A percentile compares a stretch with the other conserved stretches of the same genome.
These are phyloP conservation scores for Nyctibius bracteatus DNA, from an alignment of 2,113 vertebrate species.

Conservation along the genomic window DNA sequence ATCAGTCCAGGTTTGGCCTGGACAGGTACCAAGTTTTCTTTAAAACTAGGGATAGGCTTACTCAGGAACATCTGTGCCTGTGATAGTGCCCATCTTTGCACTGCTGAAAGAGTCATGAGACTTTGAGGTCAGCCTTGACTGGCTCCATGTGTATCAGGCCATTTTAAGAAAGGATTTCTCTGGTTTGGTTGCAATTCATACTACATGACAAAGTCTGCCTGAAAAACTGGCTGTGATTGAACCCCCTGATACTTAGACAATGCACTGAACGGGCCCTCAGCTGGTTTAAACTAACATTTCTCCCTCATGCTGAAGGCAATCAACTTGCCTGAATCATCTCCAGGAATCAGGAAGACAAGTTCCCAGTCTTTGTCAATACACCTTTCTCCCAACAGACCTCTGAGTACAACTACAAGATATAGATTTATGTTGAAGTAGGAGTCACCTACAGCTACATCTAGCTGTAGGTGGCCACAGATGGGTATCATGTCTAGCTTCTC, in stretches of 20 bases:
- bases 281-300: background rate
- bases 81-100: background rate
- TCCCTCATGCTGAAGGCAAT: background rate
- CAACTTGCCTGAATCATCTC: background rate
- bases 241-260: background rate
- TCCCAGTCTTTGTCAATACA: background rate
- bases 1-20: background rate
- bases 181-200: background rate
- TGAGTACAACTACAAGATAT: background rate
- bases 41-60: background rate
- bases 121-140: background rate
- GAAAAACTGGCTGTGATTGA: background rate
- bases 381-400: background rate
- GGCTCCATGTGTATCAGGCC: background rate
- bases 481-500: background rate
- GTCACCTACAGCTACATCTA: background rate
- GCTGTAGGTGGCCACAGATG: background rate
- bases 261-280: background rate
- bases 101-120: background rate
- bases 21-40: background rate
- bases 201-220: background rate
- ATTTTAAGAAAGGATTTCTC: background rate
- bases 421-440: background rate
- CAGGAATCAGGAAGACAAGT: background rate
- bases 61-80: background rate